phyloP scores from a whole-genome alignment of 2,113 vertebrate genomes.

The Panthera uncia region DNA sequence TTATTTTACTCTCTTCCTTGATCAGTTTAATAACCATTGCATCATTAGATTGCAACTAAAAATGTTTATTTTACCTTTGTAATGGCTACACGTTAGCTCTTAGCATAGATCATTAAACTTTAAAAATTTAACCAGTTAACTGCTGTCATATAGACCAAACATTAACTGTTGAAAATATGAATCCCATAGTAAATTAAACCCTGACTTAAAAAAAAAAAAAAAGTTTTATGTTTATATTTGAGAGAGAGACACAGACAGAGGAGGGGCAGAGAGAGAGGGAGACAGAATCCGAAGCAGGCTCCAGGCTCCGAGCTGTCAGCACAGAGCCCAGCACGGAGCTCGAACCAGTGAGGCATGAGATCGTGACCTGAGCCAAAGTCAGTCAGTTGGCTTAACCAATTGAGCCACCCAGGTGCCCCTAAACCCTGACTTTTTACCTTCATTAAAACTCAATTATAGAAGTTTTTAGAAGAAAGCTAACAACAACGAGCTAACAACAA shows the following conservation, averaged over 20 bases:
- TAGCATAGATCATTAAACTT: background rate
- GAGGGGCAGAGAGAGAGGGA: too few species aligned
- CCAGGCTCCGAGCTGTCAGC: too few species aligned
- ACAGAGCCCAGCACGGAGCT: too few species aligned
- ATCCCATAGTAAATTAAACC: background rate
- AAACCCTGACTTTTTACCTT: background rate
- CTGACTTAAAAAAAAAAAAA: background rate
- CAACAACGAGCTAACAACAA: too few species aligned
- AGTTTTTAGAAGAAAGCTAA: background rate
- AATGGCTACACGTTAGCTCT: background rate
- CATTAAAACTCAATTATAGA: background rate
- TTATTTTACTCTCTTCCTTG: background rate
- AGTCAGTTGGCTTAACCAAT: too few species aligned
- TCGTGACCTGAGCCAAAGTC: too few species aligned
- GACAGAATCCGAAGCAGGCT: too few species aligned
- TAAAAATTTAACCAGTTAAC: background rate
- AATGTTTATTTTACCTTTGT: background rate
- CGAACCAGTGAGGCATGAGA: too few species aligned
- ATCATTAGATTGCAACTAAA: background rate
- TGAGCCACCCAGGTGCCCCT: background rate
- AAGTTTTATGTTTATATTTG: too few species aligned
- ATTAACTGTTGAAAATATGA: background rate
- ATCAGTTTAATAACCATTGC: background rate
- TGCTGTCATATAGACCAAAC: background rate
- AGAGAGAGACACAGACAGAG: too few species aligned